These are phyloP conservation scores for Drepanosiphum platanoidis DNA, from an alignment of 2,888 invertebrate species.

Conservation along the genomic window DNA sequence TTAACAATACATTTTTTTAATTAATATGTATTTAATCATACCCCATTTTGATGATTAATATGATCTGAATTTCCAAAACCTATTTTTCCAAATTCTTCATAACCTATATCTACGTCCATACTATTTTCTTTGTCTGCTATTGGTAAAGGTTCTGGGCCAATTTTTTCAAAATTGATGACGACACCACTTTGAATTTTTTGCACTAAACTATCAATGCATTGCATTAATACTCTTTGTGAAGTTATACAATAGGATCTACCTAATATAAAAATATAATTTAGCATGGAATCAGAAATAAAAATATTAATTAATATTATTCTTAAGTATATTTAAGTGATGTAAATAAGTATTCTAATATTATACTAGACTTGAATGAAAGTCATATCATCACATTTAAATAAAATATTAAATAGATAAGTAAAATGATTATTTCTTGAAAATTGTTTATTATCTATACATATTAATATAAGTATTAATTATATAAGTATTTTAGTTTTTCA, in stretches of 20 bases:
- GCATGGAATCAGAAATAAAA: background rate
- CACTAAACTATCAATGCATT: slow-evolving; percentile 95
- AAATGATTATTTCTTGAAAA: too few species aligned
- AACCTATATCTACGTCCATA: slow-evolving; percentile 61
- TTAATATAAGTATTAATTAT: background rate
- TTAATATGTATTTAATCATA: slow-evolving; percentile 39
- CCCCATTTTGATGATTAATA: slow-evolving; percentile 57
- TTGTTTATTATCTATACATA: background rate
- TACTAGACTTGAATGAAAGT: background rate
- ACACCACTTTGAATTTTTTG: slow-evolving; percentile 98
- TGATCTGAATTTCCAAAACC: slow-evolving; percentile 49
- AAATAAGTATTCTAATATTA: background rate
- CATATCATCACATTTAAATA: background rate
- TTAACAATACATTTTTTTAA: background rate
- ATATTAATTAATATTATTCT: background rate
- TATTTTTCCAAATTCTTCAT: slow-evolving; percentile 62
- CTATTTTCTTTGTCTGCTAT: slow-evolving; percentile 66
- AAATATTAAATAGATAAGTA: too few species aligned
- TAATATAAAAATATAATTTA: slow-evolving; percentile 66
- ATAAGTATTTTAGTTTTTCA: background rate
- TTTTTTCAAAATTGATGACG: slow-evolving; percentile 96
- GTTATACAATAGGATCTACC: slow-evolving; percentile 95
- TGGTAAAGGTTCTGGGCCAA: slow-evolving; percentile 86
- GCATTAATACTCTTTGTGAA: slow-evolving; percentile 93
- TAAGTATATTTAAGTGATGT: background rate